A percentile compares a stretch with the other conserved stretches of the same genome.
phyloP scores from a whole-genome alignment of 2,113 vertebrate species.

The Stomatorhinus ivindoensis region DNA sequence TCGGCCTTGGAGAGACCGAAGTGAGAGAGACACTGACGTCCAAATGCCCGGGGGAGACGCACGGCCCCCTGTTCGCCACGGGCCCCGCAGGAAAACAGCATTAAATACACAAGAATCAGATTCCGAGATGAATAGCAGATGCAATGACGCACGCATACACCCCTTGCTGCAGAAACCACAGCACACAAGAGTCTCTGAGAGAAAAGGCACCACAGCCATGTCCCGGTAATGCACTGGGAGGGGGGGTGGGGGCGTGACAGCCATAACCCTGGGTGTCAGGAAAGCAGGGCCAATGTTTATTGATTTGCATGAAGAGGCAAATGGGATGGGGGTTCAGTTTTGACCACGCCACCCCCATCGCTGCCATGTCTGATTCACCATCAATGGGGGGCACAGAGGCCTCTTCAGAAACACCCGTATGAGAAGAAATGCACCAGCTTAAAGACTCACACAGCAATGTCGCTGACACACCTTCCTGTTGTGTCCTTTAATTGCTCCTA shows the following conservation, averaged over 20 bases:
- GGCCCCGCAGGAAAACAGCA: not conserved
- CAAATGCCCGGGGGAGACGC: not conserved
- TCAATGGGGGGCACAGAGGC: not conserved
- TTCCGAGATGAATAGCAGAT: not conserved
- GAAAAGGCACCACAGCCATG: not conserved
- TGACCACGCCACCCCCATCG: not conserved
- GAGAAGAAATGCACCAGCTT: not conserved
- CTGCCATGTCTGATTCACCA: not conserved
- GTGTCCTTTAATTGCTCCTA: not conserved
- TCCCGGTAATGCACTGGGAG: not conserved
- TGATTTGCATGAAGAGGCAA: not conserved
- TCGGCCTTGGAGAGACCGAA: not conserved
- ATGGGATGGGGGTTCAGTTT: not conserved
- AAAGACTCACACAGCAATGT: not conserved
- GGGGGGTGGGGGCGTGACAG: not conserved
- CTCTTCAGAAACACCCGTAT: not conserved
- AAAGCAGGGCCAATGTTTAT: not conserved
- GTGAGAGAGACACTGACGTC: not conserved
- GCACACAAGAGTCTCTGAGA: not conserved
- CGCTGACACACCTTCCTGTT: not conserved
- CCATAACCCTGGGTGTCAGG: not conserved
- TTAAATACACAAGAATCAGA: not conserved
- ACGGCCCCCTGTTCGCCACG: not conserved
- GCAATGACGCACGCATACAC: not conserved
- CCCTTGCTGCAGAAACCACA: not conserved